Conservation (phyloP, 2,888 invertebrate species). For the Drosophila mimica region DNA sequence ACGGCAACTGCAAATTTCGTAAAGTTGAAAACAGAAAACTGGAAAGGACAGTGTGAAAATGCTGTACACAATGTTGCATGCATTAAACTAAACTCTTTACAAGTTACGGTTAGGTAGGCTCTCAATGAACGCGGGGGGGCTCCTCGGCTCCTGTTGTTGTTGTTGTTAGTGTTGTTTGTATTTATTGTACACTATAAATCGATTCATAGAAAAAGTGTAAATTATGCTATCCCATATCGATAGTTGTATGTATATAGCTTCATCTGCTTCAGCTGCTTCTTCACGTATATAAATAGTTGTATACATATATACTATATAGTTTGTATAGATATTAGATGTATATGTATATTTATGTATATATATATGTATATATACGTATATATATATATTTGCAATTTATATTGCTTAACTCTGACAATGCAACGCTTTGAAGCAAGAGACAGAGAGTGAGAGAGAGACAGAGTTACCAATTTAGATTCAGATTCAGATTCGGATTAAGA, state of each 20-base stretch:
- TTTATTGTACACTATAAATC: conserved; percentile 76
- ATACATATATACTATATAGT: conserved; percentile 69
- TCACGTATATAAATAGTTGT: conserved; percentile 71
- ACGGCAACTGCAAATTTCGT: conserved; percentile 64
- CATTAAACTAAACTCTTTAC: conserved; percentile 46
- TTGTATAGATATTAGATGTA: conserved; percentile 72
- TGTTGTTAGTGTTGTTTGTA: conserved; percentile 35
- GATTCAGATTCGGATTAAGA: conserved; percentile 26
- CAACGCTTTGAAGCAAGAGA: conserved; percentile 75
- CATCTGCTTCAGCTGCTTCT: conserved; percentile 37
- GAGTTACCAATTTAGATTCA: conserved; percentile 38
- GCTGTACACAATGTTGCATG: conserved; percentile 54
- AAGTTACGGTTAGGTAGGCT: conserved; percentile 45
- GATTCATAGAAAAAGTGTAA: conserved; percentile 80
- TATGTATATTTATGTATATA: conserved; percentile 50
- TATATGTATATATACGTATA: conserved; percentile 30
- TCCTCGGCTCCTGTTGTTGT: conserved; percentile 40
- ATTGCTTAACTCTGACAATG: conserved; percentile 77
- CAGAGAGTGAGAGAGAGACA: conserved; percentile 58
- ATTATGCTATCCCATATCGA: conserved; percentile 77
- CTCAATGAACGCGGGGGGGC: conserved; percentile 47
- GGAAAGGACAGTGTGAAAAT: conserved; percentile 57
- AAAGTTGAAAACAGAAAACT: conserved; percentile 40
- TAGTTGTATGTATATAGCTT: conserved; percentile 65
- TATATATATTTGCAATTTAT: conserved; percentile 61